Evolutionary conservation across 2,797 vertebrate genomes (phyloP).

Genomic region (Propithecus deckenii): DNA sequence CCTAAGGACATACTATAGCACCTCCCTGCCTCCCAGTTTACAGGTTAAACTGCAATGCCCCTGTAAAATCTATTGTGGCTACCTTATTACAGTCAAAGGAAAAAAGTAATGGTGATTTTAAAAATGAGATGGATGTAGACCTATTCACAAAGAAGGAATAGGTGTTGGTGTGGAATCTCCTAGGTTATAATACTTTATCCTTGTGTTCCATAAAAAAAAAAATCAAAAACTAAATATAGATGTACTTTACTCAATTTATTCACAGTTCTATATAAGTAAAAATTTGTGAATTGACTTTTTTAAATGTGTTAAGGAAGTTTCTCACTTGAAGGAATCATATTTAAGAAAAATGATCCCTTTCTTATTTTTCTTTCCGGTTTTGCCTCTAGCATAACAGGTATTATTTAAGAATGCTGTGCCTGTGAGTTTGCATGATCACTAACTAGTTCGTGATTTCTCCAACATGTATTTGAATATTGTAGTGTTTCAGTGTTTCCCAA

Average conservation of each 20-base stretch:
- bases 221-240: not conserved
- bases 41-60: not conserved
- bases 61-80: not conserved
- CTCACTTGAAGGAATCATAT: not conserved
- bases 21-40: not conserved
- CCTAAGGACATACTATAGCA: not conserved
- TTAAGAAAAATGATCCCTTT: slow-evolving; percentile 31
- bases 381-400: not conserved
- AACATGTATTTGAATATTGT: not conserved
- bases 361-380: not conserved
- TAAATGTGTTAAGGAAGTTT: not conserved
- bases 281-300: not conserved
- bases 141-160: not conserved
- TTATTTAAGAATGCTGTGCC: not conserved
- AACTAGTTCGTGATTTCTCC: not conserved
- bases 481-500: not conserved
- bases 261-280: slow-evolving; percentile 1
- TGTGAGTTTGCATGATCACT: not conserved
- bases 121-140: not conserved
- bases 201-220: not conserved
- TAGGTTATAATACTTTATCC: not conserved
- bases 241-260: not conserved
- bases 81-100: not conserved
- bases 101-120: not conserved
- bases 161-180: not conserved